Percentiles rank a stretch among this genome's conserved stretches.
Conservation (phyloP, 2,888 invertebrate genomes). For the Drosophila melanosoma region DNA sequence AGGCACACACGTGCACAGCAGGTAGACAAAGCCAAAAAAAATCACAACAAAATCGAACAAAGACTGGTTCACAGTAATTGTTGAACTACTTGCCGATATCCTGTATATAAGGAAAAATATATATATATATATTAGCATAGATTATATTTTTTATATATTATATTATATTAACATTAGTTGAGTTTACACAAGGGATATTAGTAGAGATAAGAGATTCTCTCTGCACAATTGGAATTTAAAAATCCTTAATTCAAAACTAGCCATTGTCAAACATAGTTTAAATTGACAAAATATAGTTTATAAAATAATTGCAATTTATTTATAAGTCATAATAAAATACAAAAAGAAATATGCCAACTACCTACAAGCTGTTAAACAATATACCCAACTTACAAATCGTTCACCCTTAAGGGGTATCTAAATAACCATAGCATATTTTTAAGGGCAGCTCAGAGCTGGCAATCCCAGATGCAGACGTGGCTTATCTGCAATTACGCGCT, state of each 20-base stretch:
- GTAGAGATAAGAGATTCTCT: too few species aligned
- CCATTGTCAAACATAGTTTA: too few species aligned
- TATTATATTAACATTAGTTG: too few species aligned
- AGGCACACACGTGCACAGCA: conserved; percentile 73
- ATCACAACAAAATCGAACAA: conserved; percentile 3
- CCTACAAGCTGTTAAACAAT: background rate
- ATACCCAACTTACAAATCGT: background rate
- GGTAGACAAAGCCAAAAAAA: conserved; percentile 60
- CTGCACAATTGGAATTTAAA: too few species aligned
- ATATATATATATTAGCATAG: background rate
- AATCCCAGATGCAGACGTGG: conserved; percentile 46
- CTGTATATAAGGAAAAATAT: background rate
- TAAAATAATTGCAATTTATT: too few species aligned
- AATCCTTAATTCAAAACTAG: too few species aligned
- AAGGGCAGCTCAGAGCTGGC: conserved; percentile 9
- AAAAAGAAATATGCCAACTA: background rate
- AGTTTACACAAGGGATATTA: too few species aligned
- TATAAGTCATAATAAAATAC: too few species aligned
- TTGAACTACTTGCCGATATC: conserved; percentile 14
- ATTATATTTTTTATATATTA: background rate
- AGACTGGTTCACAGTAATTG: background rate
- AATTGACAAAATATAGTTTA: too few species aligned
- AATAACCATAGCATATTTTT: conserved; percentile 27
- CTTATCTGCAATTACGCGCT: conserved; percentile 41
- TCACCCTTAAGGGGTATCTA: background rate